Evolutionary conservation across 2,113 vertebrate genomes (phyloP), one percentile per base, ranked within the genome.

Genomic region (Sphyrna mokarran): DNA sequence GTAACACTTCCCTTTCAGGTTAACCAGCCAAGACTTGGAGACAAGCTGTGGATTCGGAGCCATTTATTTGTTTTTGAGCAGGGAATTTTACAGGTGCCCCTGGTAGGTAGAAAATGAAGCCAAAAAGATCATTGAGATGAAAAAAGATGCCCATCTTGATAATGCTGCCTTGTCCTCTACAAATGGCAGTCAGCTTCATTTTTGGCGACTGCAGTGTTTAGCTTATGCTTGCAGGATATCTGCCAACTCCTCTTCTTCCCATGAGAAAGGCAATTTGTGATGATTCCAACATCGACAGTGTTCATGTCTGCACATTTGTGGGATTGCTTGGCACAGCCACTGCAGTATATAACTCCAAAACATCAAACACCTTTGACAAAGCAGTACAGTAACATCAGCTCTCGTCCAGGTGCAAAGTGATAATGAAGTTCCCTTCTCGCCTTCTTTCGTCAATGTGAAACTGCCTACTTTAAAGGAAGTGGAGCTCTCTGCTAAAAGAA

Each of bases 201-300:
- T 90, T 61, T 33, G 54, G 54, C 54, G 54, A 63, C 54, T 90
- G 87, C 87, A 61, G 6, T n/a, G 54, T 61, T 61, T 90, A 90
- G 26, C 1, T 61, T 2, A 26, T 90, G 54, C 29, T 90, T 90
- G 54, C 54, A 90, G 29, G 26, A 63, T 3, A 14, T n/a, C 26
- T 90, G 87, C 87, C 87, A 90, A 61, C 33, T 61, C 13, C 43
- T 33, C 26, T 33, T 61, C 54, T 6, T n/a, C 86, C 13, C 54
- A 90, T 16, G 87, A 90, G 87, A 90, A 90, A 90, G 54, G 48
- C 86, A 87, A 43, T 87, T 87, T 87, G 85, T 89, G 23, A 58
- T 89, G 87, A 90, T 61, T 58, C 54, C 87, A 90, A 14, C 14
- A 33, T 90, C 26, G 13, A 29, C 26, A 61, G 87, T 90, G 54